Conservation (phyloP, 2,113 vertebrate species). For the Coptodon bakossiorum region DNA sequence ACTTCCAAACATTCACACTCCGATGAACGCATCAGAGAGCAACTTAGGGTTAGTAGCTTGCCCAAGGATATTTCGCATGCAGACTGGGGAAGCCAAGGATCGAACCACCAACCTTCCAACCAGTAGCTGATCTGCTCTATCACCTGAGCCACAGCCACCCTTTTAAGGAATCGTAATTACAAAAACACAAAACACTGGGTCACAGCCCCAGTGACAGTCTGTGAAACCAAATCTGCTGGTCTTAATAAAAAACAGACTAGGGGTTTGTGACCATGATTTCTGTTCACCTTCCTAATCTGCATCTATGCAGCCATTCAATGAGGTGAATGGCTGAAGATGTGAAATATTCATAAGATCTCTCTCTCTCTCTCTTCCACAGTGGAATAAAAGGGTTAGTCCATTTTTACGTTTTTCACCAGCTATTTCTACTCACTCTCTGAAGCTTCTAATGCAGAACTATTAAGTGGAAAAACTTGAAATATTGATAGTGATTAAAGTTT, state of each 20-base stretch:
- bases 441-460: neutral
- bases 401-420: neutral
- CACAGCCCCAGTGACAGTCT: neutral
- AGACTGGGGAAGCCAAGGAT: too few relatives aligned
- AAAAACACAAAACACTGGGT: neutral
- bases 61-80: too few relatives aligned
- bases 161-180: neutral
- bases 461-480: neutral
- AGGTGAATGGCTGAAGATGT: neutral
- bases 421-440: neutral
- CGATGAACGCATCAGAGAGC: too few relatives aligned
- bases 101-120: too few relatives aligned
- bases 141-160: too few relatives aligned
- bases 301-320: neutral
- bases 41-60: too few relatives aligned
- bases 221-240: neutral
- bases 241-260: neutral
- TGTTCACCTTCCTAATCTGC: neutral
- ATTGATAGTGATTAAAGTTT: neutral
- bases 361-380: neutral
- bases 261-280: neutral
- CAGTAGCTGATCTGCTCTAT: too few relatives aligned
- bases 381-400: neutral
- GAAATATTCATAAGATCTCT: neutral
- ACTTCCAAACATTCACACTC: too few relatives aligned